Conservation (phyloP, 2,113 vertebrate species). For the Nibea coibor region DNA sequence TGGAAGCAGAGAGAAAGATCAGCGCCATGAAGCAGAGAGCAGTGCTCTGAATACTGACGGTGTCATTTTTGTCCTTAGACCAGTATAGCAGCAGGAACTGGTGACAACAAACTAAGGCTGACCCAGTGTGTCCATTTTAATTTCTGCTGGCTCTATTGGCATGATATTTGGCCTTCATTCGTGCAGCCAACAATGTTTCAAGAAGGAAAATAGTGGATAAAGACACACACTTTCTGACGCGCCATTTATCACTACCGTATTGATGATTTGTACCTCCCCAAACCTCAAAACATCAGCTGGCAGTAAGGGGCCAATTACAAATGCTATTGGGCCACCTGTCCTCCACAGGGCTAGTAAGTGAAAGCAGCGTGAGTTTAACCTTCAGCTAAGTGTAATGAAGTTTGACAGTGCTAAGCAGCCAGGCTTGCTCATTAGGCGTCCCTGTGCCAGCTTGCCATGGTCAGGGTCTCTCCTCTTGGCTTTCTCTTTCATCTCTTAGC, state of each 20-base stretch:
- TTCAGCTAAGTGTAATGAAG: conserved; percentile 63
- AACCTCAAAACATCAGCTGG: conserved; percentile 35
- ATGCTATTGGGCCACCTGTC: conserved; percentile 64
- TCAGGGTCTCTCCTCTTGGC: conserved; percentile 65
- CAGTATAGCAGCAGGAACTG: conserved; percentile 24
- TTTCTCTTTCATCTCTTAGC: conserved; percentile 75
- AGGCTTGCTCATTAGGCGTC: conserved; percentile 69
- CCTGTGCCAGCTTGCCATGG: conserved; percentile 55
- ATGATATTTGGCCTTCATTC: not conserved
- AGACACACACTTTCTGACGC: not conserved
- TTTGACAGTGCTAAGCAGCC: conserved; percentile 71
- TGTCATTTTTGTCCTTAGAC: conserved; percentile 58
- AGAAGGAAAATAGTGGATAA: not conserved
- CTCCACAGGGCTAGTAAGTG: conserved; percentile 34
- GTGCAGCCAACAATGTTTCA: conserved; percentile 3
- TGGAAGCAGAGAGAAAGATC: conserved; percentile 30
- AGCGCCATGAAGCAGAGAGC: conserved; percentile 25
- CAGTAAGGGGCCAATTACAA: conserved; percentile 38
- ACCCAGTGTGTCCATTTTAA: conserved; percentile 20
- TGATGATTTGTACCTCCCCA: conserved; percentile 38
- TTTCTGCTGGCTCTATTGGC: conserved; percentile 15
- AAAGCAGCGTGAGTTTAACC: conserved; percentile 56
- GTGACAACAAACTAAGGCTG: conserved; percentile 26
- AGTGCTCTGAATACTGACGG: conserved; percentile 62
- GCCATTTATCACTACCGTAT: conserved; percentile 29